Conservation (phyloP, 2,113 vertebrate genomes). For the Erpornis zantholeuca region DNA sequence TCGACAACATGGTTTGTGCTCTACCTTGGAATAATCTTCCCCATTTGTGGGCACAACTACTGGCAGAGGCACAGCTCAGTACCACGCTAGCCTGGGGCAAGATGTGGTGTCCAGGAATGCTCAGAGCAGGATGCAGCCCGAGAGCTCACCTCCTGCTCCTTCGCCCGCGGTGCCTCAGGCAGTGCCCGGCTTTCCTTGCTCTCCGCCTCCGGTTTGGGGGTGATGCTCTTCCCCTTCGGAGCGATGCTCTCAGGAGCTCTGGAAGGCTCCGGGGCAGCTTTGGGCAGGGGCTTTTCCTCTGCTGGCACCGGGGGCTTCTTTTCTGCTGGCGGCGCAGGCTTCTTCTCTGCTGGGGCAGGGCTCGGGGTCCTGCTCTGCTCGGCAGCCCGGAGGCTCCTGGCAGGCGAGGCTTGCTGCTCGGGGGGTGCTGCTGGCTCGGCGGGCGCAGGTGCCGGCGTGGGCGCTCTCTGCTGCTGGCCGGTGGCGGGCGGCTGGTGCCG, state of each 20-base stretch:
- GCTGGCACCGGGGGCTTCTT: conserved; percentile 66
- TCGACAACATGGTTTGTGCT: rapidly evolving
- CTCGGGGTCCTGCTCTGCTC: conserved; percentile 74
- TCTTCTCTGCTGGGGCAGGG: conserved; percentile 76
- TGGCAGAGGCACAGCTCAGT: background rate
- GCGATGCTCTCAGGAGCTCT: background rate
- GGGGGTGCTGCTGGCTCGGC: background rate
- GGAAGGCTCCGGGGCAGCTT: conserved; percentile 55
- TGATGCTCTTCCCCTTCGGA: conserved; percentile 58
- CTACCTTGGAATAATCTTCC: background rate
- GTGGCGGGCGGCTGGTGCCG: conserved; percentile 62
- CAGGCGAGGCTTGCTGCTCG: conserved; percentile 75
- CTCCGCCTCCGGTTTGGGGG: conserved; percentile 60
- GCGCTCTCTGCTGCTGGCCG: conserved; percentile 56
- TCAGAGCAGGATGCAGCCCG: rapidly evolving
- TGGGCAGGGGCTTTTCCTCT: conserved; percentile 64
- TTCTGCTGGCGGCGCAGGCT: conserved; percentile 20
- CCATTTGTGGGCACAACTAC: background rate
- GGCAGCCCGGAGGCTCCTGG: conserved; percentile 76
- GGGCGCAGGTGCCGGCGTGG: background rate
- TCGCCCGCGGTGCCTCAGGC: conserved; percentile 78
- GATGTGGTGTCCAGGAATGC: background rate
- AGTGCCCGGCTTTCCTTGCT: conserved; percentile 76
- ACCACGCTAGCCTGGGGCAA: rapidly evolving
- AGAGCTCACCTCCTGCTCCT: conserved; percentile 87